phyloP scores from a whole-genome alignment of 2,797 vertebrate species.

The Amblyraja radiata region DNA sequence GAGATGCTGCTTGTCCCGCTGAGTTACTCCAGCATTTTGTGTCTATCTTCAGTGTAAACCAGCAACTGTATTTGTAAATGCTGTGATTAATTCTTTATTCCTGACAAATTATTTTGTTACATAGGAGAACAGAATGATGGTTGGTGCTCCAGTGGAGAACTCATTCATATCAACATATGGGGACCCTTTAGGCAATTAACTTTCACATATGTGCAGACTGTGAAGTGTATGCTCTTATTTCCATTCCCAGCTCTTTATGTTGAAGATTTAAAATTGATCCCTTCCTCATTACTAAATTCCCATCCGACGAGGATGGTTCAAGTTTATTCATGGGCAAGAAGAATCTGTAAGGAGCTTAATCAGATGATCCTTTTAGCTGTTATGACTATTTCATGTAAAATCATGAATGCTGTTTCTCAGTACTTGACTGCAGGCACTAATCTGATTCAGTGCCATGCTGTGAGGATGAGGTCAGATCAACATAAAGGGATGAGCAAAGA shows the following conservation, averaged over 20 bases:
- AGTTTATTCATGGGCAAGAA: neutral
- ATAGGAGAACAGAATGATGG: neutral
- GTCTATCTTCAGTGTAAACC: no score
- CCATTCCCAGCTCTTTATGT: neutral
- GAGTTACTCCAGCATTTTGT: no score
- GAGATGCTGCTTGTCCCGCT: no score
- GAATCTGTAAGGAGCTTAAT: neutral
- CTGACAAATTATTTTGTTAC: no score
- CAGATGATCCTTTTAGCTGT: neutral
- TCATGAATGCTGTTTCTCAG: neutral
- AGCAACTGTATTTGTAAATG: no score
- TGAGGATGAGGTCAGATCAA: conserved; percentile 24
- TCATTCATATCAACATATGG: neutral
- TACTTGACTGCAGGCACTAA: neutral
- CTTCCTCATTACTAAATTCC: no score
- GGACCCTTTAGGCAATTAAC: neutral
- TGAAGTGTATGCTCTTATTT: neutral
- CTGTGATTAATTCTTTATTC: no score
- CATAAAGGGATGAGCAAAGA: conserved; percentile 1
- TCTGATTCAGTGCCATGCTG: neutral
- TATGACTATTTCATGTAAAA: neutral
- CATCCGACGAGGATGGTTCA: neutral
- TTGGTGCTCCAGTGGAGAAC: neutral
- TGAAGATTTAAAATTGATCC: neutral
- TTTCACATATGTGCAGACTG: neutral